These are phyloP conservation scores for Microplitis mediator DNA, from an alignment of 1,140 invertebrate species.

Conservation along the genomic window DNA sequence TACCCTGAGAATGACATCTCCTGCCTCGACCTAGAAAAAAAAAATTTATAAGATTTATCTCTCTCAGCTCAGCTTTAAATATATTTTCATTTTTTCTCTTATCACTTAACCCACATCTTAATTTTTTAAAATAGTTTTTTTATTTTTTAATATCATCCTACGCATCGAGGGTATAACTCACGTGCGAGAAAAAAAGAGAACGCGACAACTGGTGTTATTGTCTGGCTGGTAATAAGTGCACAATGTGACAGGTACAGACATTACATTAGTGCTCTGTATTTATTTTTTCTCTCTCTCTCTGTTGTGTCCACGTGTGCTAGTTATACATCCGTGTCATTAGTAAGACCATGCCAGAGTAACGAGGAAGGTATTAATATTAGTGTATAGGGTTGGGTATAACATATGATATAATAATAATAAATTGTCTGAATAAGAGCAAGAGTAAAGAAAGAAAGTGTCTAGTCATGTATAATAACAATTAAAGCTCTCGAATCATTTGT, in stretches of 20 bases:
- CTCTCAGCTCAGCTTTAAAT: not conserved
- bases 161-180: too few relatives aligned
- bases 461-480: too few relatives aligned
- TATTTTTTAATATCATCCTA: too few relatives aligned
- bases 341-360: too few relatives aligned
- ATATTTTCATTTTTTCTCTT: not conserved
- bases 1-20: conserved; percentile 90
- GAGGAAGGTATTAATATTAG: too few relatives aligned
- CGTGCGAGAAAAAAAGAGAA: not conserved
- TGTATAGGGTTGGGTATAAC: too few relatives aligned
- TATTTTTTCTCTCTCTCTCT: not conserved
- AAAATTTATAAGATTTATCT: conserved; percentile 29
- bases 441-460: too few relatives aligned
- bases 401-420: too few relatives aligned
- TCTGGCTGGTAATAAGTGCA: not conserved
- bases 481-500: too few relatives aligned
- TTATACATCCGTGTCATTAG: not conserved
- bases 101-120: not conserved
- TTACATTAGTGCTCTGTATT: not conserved
- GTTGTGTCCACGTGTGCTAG: not conserved
- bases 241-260: not conserved
- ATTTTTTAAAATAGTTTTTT: too few relatives aligned
- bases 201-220: not conserved
- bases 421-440: too few relatives aligned
- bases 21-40: conserved; percentile 82